A percentile compares a stretch with the other conserved stretches of the same genome.
Conservation (phyloP, 2,797 vertebrate genomes). For the Chromis chromis region DNA sequence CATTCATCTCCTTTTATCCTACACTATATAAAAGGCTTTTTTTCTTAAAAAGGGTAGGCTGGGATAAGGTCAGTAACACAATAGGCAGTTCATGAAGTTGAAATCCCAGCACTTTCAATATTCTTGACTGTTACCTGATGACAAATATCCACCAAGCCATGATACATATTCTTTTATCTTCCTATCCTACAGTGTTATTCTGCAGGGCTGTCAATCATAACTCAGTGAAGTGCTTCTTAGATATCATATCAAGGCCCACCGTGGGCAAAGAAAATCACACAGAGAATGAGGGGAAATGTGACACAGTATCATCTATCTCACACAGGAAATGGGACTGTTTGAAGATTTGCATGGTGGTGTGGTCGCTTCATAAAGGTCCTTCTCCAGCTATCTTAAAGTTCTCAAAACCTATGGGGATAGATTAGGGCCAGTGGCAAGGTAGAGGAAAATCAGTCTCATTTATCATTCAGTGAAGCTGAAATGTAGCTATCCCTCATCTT, state of each 20-base stretch:
- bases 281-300: constrained; percentile 27
- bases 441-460: constrained; percentile 42
- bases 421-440: constrained; percentile 29
- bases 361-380: constrained; percentile 58
- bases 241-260: constrained; percentile 64
- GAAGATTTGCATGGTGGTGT: constrained; percentile 68
- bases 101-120: constrained; percentile 60
- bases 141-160: constrained; percentile 64
- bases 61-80: constrained; percentile 27
- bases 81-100: constrained; percentile 30
- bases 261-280: constrained; percentile 31
- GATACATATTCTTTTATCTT: constrained; percentile 76
- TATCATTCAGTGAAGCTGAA: constrained; percentile 51
- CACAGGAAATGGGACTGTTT: constrained; percentile 67
- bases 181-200: constrained; percentile 59
- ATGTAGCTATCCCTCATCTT: constrained; percentile 32
- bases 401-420: constrained; percentile 47
- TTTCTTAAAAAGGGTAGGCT: neutral
- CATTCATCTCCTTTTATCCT: neutral
- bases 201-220: constrained; percentile 72
- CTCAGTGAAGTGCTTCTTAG: constrained; percentile 60
- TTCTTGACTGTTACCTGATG: constrained; percentile 60
- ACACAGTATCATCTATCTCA: constrained; percentile 56
- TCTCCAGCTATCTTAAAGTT: constrained; percentile 56
- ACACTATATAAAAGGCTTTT: neutral